Percentiles rank a stretch among this genome's conserved stretches.
phyloP scores from a whole-genome alignment of 2,888 invertebrate genomes.

The Coelopa pilipes region DNA sequence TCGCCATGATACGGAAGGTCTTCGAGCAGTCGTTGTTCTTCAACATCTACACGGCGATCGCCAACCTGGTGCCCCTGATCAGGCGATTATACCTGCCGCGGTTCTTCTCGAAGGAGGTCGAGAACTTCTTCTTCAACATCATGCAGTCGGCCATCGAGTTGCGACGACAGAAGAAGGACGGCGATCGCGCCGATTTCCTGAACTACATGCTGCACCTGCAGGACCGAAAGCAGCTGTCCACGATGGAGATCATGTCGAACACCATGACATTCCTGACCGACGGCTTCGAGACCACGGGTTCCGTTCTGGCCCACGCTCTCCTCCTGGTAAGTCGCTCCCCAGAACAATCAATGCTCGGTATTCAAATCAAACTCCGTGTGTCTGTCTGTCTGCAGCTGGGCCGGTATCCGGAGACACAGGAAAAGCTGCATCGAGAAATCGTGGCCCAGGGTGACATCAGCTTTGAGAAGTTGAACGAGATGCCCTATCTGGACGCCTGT shows the following conservation, averaged over 20 bases:
- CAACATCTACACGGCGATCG: conserved; percentile 47
- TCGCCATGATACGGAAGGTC: conserved; percentile 55
- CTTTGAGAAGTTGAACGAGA: conserved; percentile 55
- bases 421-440: conserved; percentile 54
- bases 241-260: conserved; percentile 53
- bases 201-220: conserved; percentile 59
- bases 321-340: conserved; percentile 45
- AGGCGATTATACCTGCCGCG: conserved; percentile 49
- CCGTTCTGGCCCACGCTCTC: conserved; percentile 53
- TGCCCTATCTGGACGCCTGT: conserved; percentile 61
- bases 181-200: conserved; percentile 57
- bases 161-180: conserved; percentile 46
- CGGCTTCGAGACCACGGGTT: conserved; percentile 61
- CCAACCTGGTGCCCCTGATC: conserved; percentile 56
- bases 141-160: conserved; percentile 53
- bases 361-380: not conserved
- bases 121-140: conserved; percentile 53
- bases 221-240: conserved; percentile 55
- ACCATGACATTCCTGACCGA: conserved; percentile 62
- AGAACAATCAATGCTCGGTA: not conserved
- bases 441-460: conserved; percentile 44
- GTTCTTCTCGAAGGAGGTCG: conserved; percentile 72
- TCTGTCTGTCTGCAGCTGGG: conserved; percentile 51
- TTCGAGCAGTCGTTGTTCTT: conserved; percentile 55
- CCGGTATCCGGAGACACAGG: conserved; percentile 51